These are phyloP conservation scores for Himalopsyche kuldschensis DNA, from an alignment of 2,888 invertebrate genomes.

Conservation along the genomic window DNA sequence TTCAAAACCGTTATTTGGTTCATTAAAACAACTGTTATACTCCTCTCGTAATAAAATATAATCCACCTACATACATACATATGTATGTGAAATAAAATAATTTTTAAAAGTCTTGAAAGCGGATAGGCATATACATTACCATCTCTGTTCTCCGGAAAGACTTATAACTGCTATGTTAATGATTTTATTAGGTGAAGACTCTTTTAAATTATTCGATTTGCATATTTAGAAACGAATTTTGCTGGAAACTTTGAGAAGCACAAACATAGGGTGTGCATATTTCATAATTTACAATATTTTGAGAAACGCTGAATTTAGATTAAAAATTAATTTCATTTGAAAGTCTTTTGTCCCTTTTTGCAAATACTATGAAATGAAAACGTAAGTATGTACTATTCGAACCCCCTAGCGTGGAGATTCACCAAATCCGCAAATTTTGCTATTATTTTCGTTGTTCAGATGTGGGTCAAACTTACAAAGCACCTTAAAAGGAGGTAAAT, in stretches of 20 bases:
- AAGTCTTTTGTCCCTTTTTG: not conserved
- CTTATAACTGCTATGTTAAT: conserved; percentile 9
- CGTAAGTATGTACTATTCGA: not conserved
- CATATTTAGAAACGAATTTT: conserved; percentile 5
- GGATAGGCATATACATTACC: not conserved
- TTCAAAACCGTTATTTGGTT: too few relatives aligned
- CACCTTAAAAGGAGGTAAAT: too few relatives aligned
- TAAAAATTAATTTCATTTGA: not conserved
- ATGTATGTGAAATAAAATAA: not conserved
- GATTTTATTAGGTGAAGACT: conserved; percentile 5
- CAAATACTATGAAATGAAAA: not conserved
- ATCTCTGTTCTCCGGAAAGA: not conserved
- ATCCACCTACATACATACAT: not conserved
- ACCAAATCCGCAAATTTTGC: too few relatives aligned
- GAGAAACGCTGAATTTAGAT: not conserved
- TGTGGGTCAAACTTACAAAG: too few relatives aligned
- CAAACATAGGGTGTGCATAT: not conserved
- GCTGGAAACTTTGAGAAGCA: not conserved
- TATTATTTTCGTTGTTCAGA: too few relatives aligned
- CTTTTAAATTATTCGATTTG: conserved; percentile 7
- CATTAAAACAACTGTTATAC: too few relatives aligned
- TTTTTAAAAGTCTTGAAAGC: not conserved
- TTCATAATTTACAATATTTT: not conserved
- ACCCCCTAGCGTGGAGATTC: too few relatives aligned
- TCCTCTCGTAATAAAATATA: too few relatives aligned